Percentiles rank a stretch among this genome's conserved stretches.
phyloP scores from a whole-genome alignment of 37 sponge, comb jelly and placozoan species.

The Cladorhizidae sp. region DNA sequence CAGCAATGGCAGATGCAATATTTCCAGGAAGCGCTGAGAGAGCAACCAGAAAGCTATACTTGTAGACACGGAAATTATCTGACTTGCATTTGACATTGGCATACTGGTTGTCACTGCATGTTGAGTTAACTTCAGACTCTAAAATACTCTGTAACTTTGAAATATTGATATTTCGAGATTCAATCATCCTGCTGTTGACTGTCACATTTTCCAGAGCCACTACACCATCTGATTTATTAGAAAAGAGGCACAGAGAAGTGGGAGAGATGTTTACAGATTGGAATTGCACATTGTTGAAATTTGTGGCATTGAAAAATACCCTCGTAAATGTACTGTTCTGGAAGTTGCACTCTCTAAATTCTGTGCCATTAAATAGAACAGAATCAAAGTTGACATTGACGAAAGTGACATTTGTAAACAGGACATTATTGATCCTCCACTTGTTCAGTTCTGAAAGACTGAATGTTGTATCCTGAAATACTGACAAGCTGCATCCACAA shows the following conservation, averaged over 20 bases:
- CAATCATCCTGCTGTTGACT: neutral
- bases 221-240: neutral
- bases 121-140: neutral
- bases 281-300: neutral
- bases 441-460: neutral
- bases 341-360: slow-evolving; percentile 15
- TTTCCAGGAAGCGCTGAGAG: slow-evolving; percentile 60
- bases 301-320: neutral
- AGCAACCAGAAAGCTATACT: slow-evolving; percentile 45
- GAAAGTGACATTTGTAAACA: slow-evolving; percentile 24
- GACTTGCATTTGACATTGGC: neutral
- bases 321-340: neutral
- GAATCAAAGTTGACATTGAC: neutral
- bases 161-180: neutral
- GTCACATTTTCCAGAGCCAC: neutral
- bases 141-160: neutral
- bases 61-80: slow-evolving; percentile 15
- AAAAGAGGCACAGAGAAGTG: neutral
- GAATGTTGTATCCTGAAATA: neutral
- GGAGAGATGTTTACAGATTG: neutral
- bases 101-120: neutral
- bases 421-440: slow-evolving; percentile 10
- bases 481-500: slow-evolving; percentile 30
- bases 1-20: slow-evolving; percentile 56
- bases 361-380: neutral